Base-by-base conservation (phyloP, 2,113 vertebrate genomes). In the Oncorhynchus keta region DNA sequence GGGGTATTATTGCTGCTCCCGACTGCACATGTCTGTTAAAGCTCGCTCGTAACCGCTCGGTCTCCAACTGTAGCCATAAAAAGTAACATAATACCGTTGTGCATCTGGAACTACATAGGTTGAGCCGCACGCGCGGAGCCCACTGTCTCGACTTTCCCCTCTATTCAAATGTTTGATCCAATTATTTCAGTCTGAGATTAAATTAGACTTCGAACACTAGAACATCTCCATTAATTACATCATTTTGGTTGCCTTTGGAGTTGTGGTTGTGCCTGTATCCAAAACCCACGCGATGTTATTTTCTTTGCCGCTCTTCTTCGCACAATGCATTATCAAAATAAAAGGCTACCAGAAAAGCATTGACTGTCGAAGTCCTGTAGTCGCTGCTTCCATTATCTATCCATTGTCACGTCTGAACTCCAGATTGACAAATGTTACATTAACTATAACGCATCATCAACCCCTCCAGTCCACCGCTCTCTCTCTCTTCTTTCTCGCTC, bases 1-100 rank as follows among this genome's bases (percentile, higher is more conserved):
- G 76, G 69, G 68, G 65, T 83, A 75, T 92, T 92, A 91, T 91
- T 93, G 91, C 90, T 88, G 85, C 84, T 79, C 67, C 49, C 79
- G 55, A 76, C 84, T 80, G 81, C 85, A 57, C 79, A 73, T 84
- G 87, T 89, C 77, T 84, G 72, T 87, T 84, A 87, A 82, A 61
- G 51, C 55, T 80, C 55, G 59, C 78, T 45, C 48, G 30, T 49
- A 78, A 80, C 72, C 76, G 14, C 81, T 78, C 85, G 55, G 81
- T 83, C 84, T 81, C 86, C 83, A 84, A 79, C 82, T 81, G 84
- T 87, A 87, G 84, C 85, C 87, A 87, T 83, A 82, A 85, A 88
- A 92, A 91, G 90, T 87, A 79, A 67, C 78, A 70, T 14, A 72
- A 32, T 32, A 26, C 51, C 14, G 24, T 49, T 20, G 70, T 73